Percentiles rank a stretch among this genome's conserved stretches.
Conservation (phyloP, 2,797 vertebrate species). For the Anguilla megastoma region DNA sequence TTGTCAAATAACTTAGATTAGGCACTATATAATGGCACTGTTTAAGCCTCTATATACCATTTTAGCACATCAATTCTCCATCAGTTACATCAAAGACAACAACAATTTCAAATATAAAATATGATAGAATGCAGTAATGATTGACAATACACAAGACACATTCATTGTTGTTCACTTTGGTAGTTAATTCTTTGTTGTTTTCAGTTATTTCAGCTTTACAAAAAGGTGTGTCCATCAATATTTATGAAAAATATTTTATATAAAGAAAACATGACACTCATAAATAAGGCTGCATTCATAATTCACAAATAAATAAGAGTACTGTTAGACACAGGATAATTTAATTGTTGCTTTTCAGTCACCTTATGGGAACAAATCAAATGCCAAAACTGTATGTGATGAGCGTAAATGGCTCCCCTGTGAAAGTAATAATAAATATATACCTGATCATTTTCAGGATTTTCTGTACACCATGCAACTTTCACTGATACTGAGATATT, state of each 20-base stretch:
- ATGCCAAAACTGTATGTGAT: slow-evolving; percentile 21
- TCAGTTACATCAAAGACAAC: slow-evolving; percentile 29
- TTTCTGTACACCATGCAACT: slow-evolving; percentile 18
- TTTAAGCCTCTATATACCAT: slow-evolving; percentile 7
- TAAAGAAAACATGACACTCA: slow-evolving; percentile 36
- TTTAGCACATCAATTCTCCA: neutral
- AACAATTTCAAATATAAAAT: slow-evolving; percentile 25
- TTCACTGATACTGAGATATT: slow-evolving; percentile 36
- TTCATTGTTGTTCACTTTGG: slow-evolving; percentile 57
- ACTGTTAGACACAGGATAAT: slow-evolving; percentile 24
- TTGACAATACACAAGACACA: slow-evolving; percentile 38
- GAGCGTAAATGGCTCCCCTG: slow-evolving; percentile 13
- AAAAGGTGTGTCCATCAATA: slow-evolving; percentile 43
- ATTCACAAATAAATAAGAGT: slow-evolving; percentile 30
- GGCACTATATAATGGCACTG: slow-evolving; percentile 32
- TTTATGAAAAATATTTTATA: slow-evolving; percentile 46
- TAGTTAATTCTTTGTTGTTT: slow-evolving; percentile 48
- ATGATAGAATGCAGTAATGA: slow-evolving; percentile 21
- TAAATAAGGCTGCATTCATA: slow-evolving; percentile 18
- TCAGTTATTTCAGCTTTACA: slow-evolving; percentile 46
- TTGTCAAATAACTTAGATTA: slow-evolving; percentile 38
- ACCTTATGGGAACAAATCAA: slow-evolving; percentile 30
- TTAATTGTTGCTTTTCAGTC: slow-evolving; percentile 39
- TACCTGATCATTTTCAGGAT: slow-evolving; percentile 23
- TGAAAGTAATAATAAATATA: slow-evolving; percentile 18